These are phyloP conservation scores for Globodera rostochiensis DNA, from an alignment of 1,140 invertebrate species.

Conservation along the genomic window DNA sequence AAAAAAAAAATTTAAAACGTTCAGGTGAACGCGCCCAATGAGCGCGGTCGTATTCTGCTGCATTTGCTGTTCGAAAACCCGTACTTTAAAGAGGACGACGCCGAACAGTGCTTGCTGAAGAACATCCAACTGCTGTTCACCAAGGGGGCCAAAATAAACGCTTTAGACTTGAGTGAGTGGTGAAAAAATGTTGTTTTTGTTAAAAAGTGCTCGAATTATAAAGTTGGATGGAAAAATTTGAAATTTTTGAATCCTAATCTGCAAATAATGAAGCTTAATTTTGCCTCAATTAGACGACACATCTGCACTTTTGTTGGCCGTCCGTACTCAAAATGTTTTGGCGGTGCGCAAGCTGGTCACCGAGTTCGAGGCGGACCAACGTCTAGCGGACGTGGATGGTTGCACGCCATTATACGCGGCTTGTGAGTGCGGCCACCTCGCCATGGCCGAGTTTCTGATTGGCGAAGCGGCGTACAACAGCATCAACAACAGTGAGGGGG, in stretches of 20 bases:
- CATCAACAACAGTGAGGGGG: not conserved
- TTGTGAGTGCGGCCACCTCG: not conserved
- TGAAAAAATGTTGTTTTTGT: too few relatives aligned
- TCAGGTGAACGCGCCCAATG: slow-evolving; percentile 15
- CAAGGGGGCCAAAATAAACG: slow-evolving; percentile 13
- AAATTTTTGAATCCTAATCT: too few relatives aligned
- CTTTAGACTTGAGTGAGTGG: not conserved
- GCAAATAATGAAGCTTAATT: not conserved
- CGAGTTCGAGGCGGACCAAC: slow-evolving; percentile 5
- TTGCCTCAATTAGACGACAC: not conserved
- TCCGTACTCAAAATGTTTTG: not conserved
- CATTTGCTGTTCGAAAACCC: slow-evolving; percentile 26
- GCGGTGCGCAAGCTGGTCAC: slow-evolving; percentile 19
- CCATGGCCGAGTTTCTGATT: slow-evolving; percentile 20
- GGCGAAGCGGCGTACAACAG: not conserved
- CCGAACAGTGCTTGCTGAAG: slow-evolving; percentile 3
- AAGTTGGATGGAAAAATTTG: too few relatives aligned
- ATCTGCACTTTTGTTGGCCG: slow-evolving; percentile 12
- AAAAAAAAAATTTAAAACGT: not conserved
- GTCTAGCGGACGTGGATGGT: slow-evolving; percentile 1
- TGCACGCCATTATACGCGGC: slow-evolving; percentile 3
- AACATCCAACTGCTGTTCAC: slow-evolving; percentile 27
- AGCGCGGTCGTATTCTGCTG: slow-evolving; percentile 19
- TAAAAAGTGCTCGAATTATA: too few relatives aligned
- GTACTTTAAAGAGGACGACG: not conserved